phyloP scores from a whole-genome alignment of 2,888 invertebrate genomes.

The Perithous albicinctus region DNA sequence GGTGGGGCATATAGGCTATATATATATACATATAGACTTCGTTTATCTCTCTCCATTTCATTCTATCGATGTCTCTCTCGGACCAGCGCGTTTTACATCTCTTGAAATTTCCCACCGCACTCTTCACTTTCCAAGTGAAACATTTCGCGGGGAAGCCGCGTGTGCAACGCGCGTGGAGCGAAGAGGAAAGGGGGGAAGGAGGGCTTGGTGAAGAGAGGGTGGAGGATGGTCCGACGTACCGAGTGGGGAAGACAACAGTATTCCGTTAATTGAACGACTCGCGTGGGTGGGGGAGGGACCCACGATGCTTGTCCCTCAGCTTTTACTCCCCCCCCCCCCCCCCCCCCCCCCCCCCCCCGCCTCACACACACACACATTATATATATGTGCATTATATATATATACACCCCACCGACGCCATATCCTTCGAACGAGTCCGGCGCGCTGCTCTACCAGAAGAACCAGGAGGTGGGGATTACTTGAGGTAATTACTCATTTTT shows the following conservation, averaged over 20 bases:
- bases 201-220: constrained; percentile 61
- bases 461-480: constrained; percentile 79
- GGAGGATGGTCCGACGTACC: constrained; percentile 51
- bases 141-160: constrained; percentile 82
- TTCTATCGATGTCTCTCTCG: constrained; percentile 26
- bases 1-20: constrained; percentile 70
- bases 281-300: constrained; percentile 67
- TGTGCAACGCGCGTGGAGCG: constrained; percentile 55
- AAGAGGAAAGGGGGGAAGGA: constrained; percentile 66
- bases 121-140: constrained; percentile 80
- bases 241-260: constrained; percentile 78
- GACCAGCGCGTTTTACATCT: constrained; percentile 19
- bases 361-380: too few relatives aligned
- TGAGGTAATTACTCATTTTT: constrained; percentile 84
- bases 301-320: constrained; percentile 52
- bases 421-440: constrained; percentile 11
- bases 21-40: too few relatives aligned
- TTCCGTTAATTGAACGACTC: constrained; percentile 84
- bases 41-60: constrained; percentile 62
- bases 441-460: background rate
- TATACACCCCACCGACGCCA: too few relatives aligned
- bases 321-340: constrained; percentile 24
- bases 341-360: background rate
- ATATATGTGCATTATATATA: too few relatives aligned
- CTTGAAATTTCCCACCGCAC: constrained; percentile 38